Percentiles rank a stretch among this genome's conserved stretches.
These are phyloP conservation scores for Tridacna crocea DNA, from an alignment of 2,888 invertebrate genomes.

Conservation along the genomic window DNA sequence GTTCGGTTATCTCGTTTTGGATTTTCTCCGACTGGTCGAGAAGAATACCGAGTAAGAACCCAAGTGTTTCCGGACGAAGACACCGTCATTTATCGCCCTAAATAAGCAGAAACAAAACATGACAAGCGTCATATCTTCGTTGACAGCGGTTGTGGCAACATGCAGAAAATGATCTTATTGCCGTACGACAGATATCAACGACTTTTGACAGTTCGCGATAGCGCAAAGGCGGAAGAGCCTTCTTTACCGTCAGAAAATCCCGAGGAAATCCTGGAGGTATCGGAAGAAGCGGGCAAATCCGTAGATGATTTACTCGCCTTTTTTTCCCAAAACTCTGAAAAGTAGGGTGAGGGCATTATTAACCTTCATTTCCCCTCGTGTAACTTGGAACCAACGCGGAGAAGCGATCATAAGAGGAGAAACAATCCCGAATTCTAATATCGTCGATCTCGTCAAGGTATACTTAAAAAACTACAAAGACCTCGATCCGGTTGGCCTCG, in stretches of 20 bases:
- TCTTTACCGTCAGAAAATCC: not conserved
- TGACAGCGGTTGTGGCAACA: slow-evolving; percentile 24
- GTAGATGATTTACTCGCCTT: slow-evolving; percentile 10
- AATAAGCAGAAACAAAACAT: slow-evolving; percentile 14
- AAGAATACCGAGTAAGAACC: slow-evolving; percentile 42
- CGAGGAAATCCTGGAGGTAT: not conserved
- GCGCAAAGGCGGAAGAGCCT: not conserved
- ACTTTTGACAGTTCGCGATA: slow-evolving; percentile 6
- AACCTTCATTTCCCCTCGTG: slow-evolving; percentile 28
- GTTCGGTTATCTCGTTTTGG: slow-evolving; percentile 54
- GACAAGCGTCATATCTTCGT: not conserved
- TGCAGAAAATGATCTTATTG: slow-evolving; percentile 37
- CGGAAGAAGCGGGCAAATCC: not conserved
- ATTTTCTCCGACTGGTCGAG: slow-evolving; percentile 39
- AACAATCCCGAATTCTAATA: slow-evolving; percentile 35
- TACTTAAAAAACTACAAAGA: slow-evolving; percentile 43
- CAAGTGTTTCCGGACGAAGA: slow-evolving; percentile 44
- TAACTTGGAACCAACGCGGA: slow-evolving; percentile 45
- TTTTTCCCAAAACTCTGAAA: slow-evolving; percentile 37
- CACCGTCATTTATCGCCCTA: slow-evolving; percentile 28
- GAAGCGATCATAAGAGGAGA: slow-evolving; percentile 28
- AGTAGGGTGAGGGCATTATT: slow-evolving; percentile 20
- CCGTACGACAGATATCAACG: slow-evolving; percentile 37
- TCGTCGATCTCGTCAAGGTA: slow-evolving; percentile 43
- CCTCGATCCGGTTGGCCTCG: slow-evolving; percentile 25